Percentiles rank a stretch among this genome's conserved stretches.
Conservation (phyloP, 2,113 vertebrate species). For the Cynocephalus volans region DNA sequence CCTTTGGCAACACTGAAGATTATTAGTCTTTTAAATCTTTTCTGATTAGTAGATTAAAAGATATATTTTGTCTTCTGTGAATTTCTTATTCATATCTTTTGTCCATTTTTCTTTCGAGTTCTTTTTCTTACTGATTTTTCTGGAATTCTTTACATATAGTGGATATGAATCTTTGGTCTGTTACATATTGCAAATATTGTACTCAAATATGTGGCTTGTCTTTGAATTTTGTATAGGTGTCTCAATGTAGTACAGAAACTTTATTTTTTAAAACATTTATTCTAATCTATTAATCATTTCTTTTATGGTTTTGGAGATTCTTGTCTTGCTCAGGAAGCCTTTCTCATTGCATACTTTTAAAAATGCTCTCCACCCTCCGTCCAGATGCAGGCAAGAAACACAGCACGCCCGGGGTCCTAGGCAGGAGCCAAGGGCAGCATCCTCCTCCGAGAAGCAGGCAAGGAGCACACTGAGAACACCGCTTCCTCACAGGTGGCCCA, state of each 20-base stretch:
- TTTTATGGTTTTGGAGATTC: not conserved
- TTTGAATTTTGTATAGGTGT: constrained; percentile 12
- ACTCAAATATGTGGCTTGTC: not conserved
- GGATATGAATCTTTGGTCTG: not conserved
- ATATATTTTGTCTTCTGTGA: not conserved
- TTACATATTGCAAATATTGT: not conserved
- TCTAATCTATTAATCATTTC: constrained; percentile 14
- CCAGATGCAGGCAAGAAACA: no score
- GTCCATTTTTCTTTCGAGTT: not conserved
- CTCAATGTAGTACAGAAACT: not conserved
- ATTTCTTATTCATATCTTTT: not conserved
- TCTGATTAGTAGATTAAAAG: not conserved
- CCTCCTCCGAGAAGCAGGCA: no score
- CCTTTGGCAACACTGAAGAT: no score
- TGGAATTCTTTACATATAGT: not conserved
- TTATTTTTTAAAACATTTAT: not conserved
- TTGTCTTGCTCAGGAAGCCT: not conserved
- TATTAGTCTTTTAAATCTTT: not conserved
- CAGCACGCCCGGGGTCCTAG: no score
- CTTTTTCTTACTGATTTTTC: constrained; percentile 48
- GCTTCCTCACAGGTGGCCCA: no score
- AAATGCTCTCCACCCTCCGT: not conserved
- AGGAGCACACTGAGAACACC: no score
- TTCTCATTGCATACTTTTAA: not conserved
- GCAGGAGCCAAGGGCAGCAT: no score